phyloP scores from a whole-genome alignment of 1,140 invertebrate species.

The Musca vetustissima region DNA sequence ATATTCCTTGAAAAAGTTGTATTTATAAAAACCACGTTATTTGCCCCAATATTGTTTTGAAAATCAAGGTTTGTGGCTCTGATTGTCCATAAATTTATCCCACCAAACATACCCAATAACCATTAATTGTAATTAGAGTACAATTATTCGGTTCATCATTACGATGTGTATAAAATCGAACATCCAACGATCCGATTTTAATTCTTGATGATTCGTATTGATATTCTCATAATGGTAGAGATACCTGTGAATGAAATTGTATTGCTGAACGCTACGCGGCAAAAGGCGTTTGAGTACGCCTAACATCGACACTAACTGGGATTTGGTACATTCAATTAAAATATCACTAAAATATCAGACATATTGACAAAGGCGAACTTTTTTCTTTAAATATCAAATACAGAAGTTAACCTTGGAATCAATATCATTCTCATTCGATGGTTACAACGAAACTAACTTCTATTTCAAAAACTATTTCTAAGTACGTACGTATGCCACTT shows the following conservation, averaged over 20 bases:
- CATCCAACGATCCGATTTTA: slow-evolving; percentile 11
- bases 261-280: background rate
- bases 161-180: slow-evolving; percentile 15
- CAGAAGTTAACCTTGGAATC: too few species aligned
- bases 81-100: too few species aligned
- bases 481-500: too few species aligned
- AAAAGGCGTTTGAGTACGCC: background rate
- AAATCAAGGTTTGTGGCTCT: too few species aligned
- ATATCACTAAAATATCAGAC: background rate
- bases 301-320: background rate
- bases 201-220: background rate
- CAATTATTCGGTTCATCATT: background rate
- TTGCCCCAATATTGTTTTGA: too few species aligned
- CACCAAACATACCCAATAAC: background rate
- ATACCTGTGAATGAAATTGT: slow-evolving; percentile 5
- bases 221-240: slow-evolving; percentile 4
- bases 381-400: too few species aligned
- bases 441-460: too few species aligned
- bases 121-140: slow-evolving; percentile 1
- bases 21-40: too few species aligned
- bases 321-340: slow-evolving; percentile 3
- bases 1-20: too few species aligned
- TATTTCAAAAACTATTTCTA: too few species aligned
- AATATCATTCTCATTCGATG: too few species aligned
- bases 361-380: too few species aligned